These are phyloP conservation scores for Chelonus insularis DNA, from an alignment of 1,140 invertebrate species.

Conservation along the genomic window DNA sequence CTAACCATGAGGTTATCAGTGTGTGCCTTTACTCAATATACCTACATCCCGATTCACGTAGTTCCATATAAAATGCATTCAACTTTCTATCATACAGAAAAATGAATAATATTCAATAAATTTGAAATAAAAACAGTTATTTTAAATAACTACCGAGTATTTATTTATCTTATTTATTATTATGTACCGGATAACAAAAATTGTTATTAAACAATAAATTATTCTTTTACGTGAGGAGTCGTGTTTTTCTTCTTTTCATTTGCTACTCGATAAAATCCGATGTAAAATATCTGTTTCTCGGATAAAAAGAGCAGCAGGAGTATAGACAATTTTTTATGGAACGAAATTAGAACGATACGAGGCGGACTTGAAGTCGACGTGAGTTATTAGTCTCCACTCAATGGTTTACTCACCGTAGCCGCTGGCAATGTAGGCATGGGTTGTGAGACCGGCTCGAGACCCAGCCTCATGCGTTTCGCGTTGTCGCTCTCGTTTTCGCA, in stretches of 20 bases:
- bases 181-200: too few relatives aligned
- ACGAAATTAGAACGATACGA: conserved; percentile 28
- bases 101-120: too few relatives aligned
- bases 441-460: conserved; percentile 90
- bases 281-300: neutral
- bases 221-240: too few relatives aligned
- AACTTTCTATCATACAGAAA: too few relatives aligned
- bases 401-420: conserved; percentile 58
- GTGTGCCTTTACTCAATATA: neutral
- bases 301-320: neutral
- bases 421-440: conserved; percentile 74
- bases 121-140: too few relatives aligned
- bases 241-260: too few relatives aligned
- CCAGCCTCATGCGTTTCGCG: conserved; percentile 93
- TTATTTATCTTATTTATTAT: too few relatives aligned
- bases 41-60: neutral
- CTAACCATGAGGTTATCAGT: conserved; percentile 19
- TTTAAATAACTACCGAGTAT: too few relatives aligned
- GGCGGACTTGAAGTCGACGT: neutral
- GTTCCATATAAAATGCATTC: neutral
- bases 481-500: conserved; percentile 97
- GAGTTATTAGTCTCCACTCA: conserved; percentile 20
- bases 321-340: conserved; percentile 28
- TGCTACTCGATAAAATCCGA: neutral
- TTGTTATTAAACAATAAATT: too few relatives aligned